These are phyloP conservation scores for Psittacara wagleri DNA, from an alignment of 2,113 vertebrate genomes.

Conservation along the genomic window DNA sequence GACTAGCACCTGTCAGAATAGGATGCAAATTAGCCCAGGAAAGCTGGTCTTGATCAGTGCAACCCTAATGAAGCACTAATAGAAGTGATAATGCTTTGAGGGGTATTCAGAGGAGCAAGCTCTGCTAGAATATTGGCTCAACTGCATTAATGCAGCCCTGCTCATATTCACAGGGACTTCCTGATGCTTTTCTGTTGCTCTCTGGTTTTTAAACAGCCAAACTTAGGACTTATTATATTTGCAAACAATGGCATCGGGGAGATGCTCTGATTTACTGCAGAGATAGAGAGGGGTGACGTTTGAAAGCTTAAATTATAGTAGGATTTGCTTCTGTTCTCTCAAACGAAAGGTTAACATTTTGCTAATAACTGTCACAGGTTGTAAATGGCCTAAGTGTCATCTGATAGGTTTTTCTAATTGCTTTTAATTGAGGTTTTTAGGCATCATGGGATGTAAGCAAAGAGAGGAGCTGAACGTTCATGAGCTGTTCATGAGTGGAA, in stretches of 20 bases:
- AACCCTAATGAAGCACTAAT: neutral
- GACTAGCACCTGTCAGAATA: constrained; percentile 57
- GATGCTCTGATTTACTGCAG: constrained; percentile 66
- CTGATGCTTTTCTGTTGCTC: constrained; percentile 5
- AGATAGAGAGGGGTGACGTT: constrained; percentile 39
- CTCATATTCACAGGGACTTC: constrained; percentile 30
- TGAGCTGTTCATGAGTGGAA: neutral
- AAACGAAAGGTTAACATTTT: constrained; percentile 55
- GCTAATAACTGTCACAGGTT: constrained; percentile 52
- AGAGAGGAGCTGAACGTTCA: neutral
- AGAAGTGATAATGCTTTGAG: neutral
- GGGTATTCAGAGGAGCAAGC: neutral
- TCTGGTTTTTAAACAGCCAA: constrained; percentile 29
- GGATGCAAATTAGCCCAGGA: constrained; percentile 60
- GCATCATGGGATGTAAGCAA: neutral
- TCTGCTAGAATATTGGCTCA: neutral
- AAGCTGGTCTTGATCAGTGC: constrained; percentile 9
- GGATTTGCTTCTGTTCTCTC: constrained; percentile 70
- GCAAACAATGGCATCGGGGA: constrained; percentile 60
- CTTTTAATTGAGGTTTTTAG: constrained; percentile 40
- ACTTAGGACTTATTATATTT: constrained; percentile 58
- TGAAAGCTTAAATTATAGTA: constrained; percentile 54
- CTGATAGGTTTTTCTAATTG: constrained; percentile 32
- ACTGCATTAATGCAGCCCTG: neutral
- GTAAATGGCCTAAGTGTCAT: neutral